Base-by-base conservation (phyloP, 2,113 vertebrate species). In the Oenanthe melanoleuca region DNA sequence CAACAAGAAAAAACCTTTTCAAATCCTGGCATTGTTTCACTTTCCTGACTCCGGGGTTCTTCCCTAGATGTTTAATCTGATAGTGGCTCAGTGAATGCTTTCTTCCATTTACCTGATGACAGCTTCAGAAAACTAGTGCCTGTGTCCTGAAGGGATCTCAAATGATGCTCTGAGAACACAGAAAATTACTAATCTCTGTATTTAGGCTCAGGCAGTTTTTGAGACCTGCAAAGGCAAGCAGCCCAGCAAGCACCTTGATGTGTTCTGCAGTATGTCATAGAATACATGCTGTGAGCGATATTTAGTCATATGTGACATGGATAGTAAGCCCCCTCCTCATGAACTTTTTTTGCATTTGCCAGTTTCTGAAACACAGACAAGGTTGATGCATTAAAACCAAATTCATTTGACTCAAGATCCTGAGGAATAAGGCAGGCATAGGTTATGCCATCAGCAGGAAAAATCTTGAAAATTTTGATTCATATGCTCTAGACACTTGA, bases 11-110 rank as follows among this genome's bases (percentile, higher is more conserved):
- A 91, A 84, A 28, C 21, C 33, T 50, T 74, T 59, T 55, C 37
- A 61, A 57, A 85, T 64, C n/a, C 83, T 94, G 87, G 92, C 70
- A 85, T 21, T 57, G 49, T 60, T 91, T 93, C 73, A 71, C 49
- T 73, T 91, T 64, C 4, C 2, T 55, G 78, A 73, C 42, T 88
- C 67, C 1, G 2, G 80, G 50, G 92, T 69, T 40, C 47, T 45
- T 89, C 53, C 66, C 40, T 87, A 52, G 45, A 61, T 85, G 12
- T 75, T 88, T 93, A 85, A 87, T 85, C 45, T 69, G 31, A 31
- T 91, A 93, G 88, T 82, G 23, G 28, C 73, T 92, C 70, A 45
- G n/a, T 69, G 93, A 87, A 84, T 57, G 19, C n/a, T 92, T 93
- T 67, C n/a, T 67, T 89, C 53, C 61, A 71, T 56, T 91, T 53